phyloP scores from a whole-genome alignment of 2,113 vertebrate species.

The Peucedramus taeniatus region DNA sequence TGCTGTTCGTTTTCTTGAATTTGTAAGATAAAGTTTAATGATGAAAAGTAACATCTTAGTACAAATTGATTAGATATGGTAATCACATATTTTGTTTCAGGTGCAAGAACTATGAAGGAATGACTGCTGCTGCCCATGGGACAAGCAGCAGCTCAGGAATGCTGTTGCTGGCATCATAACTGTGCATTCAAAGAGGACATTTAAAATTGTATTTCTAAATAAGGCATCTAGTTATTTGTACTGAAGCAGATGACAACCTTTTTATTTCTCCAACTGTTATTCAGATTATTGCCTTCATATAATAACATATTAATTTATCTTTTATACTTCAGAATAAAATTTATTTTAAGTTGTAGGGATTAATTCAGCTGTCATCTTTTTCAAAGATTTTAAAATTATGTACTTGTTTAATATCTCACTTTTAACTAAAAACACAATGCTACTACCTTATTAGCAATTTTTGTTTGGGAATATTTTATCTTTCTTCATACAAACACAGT shows the following conservation, averaged over 20 bases:
- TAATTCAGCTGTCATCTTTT: conserved; percentile 4
- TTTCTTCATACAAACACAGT: background rate
- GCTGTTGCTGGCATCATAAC: background rate
- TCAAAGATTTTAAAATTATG: background rate
- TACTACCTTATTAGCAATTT: background rate
- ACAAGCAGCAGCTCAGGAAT: background rate
- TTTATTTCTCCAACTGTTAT: background rate
- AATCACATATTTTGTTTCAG: conserved; percentile 56
- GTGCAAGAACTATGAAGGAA: conserved; percentile 53
- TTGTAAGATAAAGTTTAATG: background rate
- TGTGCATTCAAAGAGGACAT: background rate
- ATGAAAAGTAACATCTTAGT: background rate
- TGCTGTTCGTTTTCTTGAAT: background rate
- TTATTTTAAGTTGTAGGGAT: background rate
- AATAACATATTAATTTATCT: conserved; percentile 21
- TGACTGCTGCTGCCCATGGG: background rate
- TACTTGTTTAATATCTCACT: background rate
- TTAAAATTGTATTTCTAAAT: background rate
- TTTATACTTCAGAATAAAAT: conserved; percentile 38
- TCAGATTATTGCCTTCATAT: conserved; percentile 38
- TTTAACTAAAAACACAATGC: background rate
- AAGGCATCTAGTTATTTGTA: conserved; percentile 1
- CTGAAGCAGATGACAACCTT: background rate
- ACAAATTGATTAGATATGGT: background rate
- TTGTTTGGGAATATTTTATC: background rate